Conservation (phyloP, 2,888 invertebrate genomes). For the Flabesymbios commensalis region DNA sequence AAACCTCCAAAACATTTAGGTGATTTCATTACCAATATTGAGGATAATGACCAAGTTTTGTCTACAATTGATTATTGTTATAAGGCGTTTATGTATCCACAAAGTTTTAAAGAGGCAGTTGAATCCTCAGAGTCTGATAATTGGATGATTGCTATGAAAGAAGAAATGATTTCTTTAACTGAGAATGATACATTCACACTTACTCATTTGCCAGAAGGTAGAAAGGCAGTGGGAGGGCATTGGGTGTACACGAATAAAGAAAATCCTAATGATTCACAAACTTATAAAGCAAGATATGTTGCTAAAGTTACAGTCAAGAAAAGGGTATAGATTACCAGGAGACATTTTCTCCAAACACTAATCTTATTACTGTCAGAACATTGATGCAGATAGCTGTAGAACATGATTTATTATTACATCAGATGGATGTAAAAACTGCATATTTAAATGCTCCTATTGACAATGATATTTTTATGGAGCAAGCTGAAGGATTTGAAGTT, state of each 20-base stretch:
- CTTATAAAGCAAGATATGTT: conserved; percentile 32
- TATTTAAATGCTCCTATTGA: conserved; percentile 34
- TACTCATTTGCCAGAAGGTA: neutral
- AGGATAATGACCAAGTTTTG: neutral
- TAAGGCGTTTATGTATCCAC: neutral
- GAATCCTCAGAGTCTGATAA: neutral
- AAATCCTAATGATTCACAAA: conserved; percentile 15
- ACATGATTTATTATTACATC: conserved; percentile 25
- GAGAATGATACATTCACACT: conserved; percentile 5
- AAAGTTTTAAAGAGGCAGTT: neutral
- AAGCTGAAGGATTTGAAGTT: conserved; percentile 25
- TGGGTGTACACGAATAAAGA: conserved; percentile 19
- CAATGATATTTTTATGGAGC: conserved; percentile 32
- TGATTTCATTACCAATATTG: neutral
- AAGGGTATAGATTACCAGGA: conserved; percentile 32
- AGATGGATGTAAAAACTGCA: conserved; percentile 34
- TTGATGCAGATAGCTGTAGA: conserved; percentile 31
- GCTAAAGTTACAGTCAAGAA: conserved; percentile 32
- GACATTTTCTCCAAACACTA: conserved; percentile 36
- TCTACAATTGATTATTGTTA: conserved; percentile 9
- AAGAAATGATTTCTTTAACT: conserved; percentile 5
- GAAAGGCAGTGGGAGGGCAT: neutral
- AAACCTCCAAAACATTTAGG: neutral
- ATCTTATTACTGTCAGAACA: conserved; percentile 24
- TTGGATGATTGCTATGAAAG: neutral